Base-by-base conservation (phyloP, 2,113 vertebrate species). In the Limanda limanda region DNA sequence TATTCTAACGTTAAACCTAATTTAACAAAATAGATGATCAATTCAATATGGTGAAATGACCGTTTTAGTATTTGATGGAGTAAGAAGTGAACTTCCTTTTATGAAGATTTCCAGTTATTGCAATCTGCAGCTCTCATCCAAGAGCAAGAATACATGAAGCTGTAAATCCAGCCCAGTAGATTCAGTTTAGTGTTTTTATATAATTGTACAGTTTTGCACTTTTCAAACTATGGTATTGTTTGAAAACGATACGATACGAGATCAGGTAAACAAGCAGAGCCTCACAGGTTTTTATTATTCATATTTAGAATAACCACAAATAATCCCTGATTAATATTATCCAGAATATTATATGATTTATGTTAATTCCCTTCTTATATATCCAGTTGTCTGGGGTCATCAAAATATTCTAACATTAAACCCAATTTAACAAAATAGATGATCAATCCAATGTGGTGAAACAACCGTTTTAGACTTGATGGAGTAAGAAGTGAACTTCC, bases 231-330 rank as follows among this genome's bases (percentile, higher is more conserved):
- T 12, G 11, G 40, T 42, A 42, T 42, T 3, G 40, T 42, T 42
- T 42, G 12, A 42, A 13, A 42, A 42, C 40, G n/a, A n/a, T n/a
- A n/a, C n/a, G n/a, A n/a, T n/a, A n/a, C n/a, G n/a, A n/a, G n/a
- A n/a, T n/a, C 97, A 68, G 97, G 97, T 98, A 17, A 87, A 20
- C 47, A 51, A 51, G 40, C 35, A 2, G 35, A 37, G 35, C 40
- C 40, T 42, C 40, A 42, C 1, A 10, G 35, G 35, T 42, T 42
- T 31, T 42, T 42, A 42, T 12, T 12, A 13, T 42, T 42, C 40
- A 37, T 10, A 37, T 37, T 35, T 37, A 5, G 10, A 37, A 37
- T 2, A 37, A 37, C 40, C 37, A 40, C 9, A 40, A 12, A 40
- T 9, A 12, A 12, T 40, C 12, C 40, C 40, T 42, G 40, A 42